phyloP scores from a whole-genome alignment of 1,140 invertebrate species.

The Neodiprion virginianus region DNA sequence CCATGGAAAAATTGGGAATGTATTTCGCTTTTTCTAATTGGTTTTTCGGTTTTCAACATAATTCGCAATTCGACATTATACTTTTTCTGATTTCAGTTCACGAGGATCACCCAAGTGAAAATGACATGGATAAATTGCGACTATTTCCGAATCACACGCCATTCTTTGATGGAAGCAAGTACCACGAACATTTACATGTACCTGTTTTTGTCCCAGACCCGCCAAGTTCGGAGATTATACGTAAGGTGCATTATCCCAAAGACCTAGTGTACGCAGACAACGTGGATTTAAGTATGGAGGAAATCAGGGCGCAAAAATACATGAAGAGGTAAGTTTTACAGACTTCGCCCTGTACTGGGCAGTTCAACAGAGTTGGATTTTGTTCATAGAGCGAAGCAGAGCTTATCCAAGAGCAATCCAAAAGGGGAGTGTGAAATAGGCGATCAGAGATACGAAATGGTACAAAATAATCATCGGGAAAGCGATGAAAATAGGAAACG shows the following conservation, averaged over 20 bases:
- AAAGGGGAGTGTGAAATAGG: constrained; percentile 37
- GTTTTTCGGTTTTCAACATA: constrained; percentile 20
- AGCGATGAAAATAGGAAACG: background rate
- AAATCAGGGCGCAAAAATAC: constrained; percentile 64
- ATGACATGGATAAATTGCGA: constrained; percentile 42
- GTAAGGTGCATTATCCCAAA: constrained; percentile 59
- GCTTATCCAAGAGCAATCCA: background rate
- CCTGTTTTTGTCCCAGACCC: constrained; percentile 69
- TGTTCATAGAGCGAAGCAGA: background rate
- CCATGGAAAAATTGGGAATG: no score
- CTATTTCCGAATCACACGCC: constrained; percentile 51
- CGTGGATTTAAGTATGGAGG: constrained; percentile 72
- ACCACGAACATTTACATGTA: constrained; percentile 64
- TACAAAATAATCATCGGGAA: constrained; percentile 31
- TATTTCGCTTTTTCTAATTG: constrained; percentile 14
- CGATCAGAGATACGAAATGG: constrained; percentile 40
- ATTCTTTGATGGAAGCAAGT: constrained; percentile 58
- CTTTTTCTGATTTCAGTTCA: constrained; percentile 61
- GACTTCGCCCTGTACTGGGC: background rate
- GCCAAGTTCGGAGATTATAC: constrained; percentile 64
- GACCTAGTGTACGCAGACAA: constrained; percentile 68
- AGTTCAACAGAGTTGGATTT: background rate
- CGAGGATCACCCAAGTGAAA: constrained; percentile 63
- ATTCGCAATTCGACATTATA: constrained; percentile 1
- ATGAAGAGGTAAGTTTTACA: constrained; percentile 14